A percentile compares a stretch with the other conserved stretches of the same genome.
These are phyloP conservation scores for Hippasteria phrygiana DNA, from an alignment of 53 echinoderm and acorn worm genomes.

Conservation along the genomic window DNA sequence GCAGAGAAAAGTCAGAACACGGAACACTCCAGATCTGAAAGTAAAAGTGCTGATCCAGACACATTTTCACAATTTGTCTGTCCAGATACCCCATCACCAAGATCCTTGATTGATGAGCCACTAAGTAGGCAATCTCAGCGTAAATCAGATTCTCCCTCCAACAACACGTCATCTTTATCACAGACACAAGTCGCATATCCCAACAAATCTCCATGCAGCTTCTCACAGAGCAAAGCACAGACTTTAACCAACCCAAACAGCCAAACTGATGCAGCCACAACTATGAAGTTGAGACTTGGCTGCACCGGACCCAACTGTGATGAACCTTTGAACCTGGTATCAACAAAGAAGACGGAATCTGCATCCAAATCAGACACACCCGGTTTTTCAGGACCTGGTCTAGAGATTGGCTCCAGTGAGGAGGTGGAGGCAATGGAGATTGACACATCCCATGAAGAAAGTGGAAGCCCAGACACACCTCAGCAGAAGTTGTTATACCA, in stretches of 20 bases:
- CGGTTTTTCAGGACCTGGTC: not conserved
- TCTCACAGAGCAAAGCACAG: not conserved
- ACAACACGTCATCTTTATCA: not conserved
- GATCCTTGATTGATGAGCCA: not conserved
- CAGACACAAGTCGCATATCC: not conserved
- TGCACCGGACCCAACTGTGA: not conserved
- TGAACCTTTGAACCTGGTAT: not conserved
- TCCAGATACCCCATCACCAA: constrained; percentile 60
- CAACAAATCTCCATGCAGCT: not conserved
- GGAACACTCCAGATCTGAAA: not conserved
- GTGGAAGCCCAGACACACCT: not conserved
- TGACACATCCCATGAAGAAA: constrained; percentile 38
- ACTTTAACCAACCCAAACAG: not conserved
- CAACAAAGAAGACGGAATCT: not conserved
- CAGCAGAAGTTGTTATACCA: not conserved
- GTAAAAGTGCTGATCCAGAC: constrained; percentile 2
- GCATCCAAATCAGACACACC: not conserved
- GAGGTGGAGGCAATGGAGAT: constrained; percentile 46
- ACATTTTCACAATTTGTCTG: constrained; percentile 49
- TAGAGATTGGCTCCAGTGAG: not conserved
- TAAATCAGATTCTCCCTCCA: not conserved
- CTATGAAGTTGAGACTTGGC: not conserved
- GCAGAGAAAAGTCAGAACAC: not conserved
- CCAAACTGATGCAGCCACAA: too few relatives aligned
- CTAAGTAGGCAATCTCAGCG: not conserved